Base-by-base conservation (phyloP, 1,140 invertebrate species). In the Drusus annulatus region DNA sequence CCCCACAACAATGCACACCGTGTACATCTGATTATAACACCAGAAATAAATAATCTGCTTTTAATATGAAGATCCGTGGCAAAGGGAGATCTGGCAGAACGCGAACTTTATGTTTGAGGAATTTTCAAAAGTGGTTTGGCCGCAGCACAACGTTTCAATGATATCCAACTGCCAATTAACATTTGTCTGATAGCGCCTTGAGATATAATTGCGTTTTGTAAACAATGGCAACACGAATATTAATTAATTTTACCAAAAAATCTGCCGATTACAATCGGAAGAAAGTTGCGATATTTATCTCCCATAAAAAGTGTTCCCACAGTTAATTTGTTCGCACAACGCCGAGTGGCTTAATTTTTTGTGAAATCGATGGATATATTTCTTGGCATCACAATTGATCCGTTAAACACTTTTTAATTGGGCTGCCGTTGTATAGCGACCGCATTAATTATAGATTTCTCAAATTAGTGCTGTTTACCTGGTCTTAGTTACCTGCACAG, bases 161-260 rank as follows among this genome's bases (percentile, higher is more conserved):
- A 45, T 45, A 13, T 56, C 54, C 54, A 56, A 56, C 19, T 10
- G 17, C 8, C n/a, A 5, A 56, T 19, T 0, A 56, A 56, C n/a
- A n/a, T 17, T 17, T n/a, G 19, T 1, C 54, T 10, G 58, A 21
- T 7, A 15, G 19, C 13, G 25, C 19, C 58, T 15, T 25, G 25
- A 25, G 19, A 8, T 60, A 13, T 8, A 21, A 23, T 60, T 15
- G 8, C 58, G n/a, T 19, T 23, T 21, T 60, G 36, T 13, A 45
- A 60, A 60, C 58, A 60, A 60, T 60, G 58, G 58, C 19, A 23
- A 60, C 58, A 25, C 19, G 54, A 56, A 23, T 23, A 60, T 8
- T 60, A 60, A 60, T 60, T 60, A 60, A 60, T 60, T 23, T 15
- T 8, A 23, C 58, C 58, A 60, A 60, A 60, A 23, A 60, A 25